Evolutionary conservation across 2,113 vertebrate species (phyloP).

Genomic region (Chionodraco myersi): DNA sequence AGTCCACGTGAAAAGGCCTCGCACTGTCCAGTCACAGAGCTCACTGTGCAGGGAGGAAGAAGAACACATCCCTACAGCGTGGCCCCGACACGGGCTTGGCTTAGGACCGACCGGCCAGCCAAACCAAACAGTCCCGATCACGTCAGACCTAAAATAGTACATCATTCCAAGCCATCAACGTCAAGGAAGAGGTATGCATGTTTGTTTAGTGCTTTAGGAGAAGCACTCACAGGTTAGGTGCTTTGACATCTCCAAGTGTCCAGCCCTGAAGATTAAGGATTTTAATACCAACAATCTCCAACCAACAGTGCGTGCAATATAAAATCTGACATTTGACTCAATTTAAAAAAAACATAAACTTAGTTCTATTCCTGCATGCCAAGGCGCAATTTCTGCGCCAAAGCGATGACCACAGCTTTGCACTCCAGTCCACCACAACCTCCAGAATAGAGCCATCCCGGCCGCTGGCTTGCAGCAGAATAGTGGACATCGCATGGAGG

Average conservation of each 20-base stretch:
- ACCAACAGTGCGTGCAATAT: constrained; percentile 16
- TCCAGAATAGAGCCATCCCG: constrained; percentile 53
- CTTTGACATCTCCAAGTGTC: not conserved
- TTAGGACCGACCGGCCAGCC: constrained; percentile 45
- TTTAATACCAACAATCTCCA: constrained; percentile 19
- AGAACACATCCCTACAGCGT: constrained; percentile 62
- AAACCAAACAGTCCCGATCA: constrained; percentile 70
- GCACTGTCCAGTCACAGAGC: constrained; percentile 70
- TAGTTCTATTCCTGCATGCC: constrained; percentile 40
- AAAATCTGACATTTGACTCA: constrained; percentile 18
- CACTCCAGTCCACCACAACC: constrained; percentile 61
- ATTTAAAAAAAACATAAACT: constrained; percentile 48
- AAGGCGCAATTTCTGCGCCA: constrained; percentile 60
- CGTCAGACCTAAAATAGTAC: constrained; percentile 69
- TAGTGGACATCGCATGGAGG: constrained; percentile 2
- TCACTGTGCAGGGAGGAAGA: constrained; percentile 62
- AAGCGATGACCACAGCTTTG: constrained; percentile 67
- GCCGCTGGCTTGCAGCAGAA: constrained; percentile 28
- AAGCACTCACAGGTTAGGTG: constrained; percentile 24
- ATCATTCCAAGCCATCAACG: constrained; percentile 51
- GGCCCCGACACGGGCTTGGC: constrained; percentile 55
- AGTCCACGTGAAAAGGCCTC: constrained; percentile 65
- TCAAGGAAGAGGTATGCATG: constrained; percentile 32
- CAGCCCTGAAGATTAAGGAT: constrained; percentile 9
- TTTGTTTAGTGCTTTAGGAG: constrained; percentile 18